phyloP scores from a whole-genome alignment of 2,797 vertebrate species.

The Halcyon leucocephala region DNA sequence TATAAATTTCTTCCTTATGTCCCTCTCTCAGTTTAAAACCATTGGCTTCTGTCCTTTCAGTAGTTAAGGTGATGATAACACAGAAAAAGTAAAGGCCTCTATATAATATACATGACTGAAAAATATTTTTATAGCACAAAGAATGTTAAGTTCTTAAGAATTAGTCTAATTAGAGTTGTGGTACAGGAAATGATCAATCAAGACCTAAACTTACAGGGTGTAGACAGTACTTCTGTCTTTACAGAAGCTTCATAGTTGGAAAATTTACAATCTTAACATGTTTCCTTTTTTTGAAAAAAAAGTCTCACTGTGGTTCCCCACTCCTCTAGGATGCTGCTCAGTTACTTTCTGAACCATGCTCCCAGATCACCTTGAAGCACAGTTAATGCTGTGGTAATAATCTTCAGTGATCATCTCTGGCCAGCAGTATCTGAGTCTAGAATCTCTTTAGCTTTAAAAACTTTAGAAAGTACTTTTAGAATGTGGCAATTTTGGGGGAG shows the following conservation, averaged over 20 bases:
- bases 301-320: background rate
- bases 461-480: background rate
- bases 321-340: background rate
- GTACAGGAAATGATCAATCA: background rate
- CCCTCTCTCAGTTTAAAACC: background rate
- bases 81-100: background rate
- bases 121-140: background rate
- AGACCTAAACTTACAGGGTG: background rate
- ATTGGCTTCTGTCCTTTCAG: background rate
- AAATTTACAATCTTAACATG: background rate
- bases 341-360: background rate
- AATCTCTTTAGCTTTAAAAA: background rate
- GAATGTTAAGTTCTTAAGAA: background rate
- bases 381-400: background rate
- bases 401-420: background rate
- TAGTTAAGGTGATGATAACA: background rate
- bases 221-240: background rate
- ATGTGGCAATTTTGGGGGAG: background rate
- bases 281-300: background rate
- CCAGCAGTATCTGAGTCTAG: background rate
- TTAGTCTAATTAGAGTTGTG: background rate
- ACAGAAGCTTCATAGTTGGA: background rate
- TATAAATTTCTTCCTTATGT: too few relatives aligned
- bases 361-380: background rate
- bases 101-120: accelerated